Evolutionary conservation across 2,888 invertebrate genomes (phyloP).

Genomic region (Phalangium opilio): DNA sequence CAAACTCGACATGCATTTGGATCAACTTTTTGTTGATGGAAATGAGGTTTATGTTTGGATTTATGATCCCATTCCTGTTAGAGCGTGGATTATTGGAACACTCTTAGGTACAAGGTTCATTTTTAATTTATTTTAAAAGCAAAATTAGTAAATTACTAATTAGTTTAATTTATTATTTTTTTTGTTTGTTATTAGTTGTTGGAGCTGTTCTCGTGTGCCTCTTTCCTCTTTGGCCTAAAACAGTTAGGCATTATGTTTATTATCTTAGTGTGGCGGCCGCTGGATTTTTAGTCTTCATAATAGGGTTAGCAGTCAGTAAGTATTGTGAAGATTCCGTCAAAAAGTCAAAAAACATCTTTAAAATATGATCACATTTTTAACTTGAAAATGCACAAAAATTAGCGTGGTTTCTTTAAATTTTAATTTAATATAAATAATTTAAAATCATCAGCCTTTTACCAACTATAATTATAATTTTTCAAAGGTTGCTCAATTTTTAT

Average conservation of each 20-base stretch:
- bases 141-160: no score
- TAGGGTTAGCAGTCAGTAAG: conserved; percentile 61
- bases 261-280: conserved; percentile 90
- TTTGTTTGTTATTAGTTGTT: conserved; percentile 52
- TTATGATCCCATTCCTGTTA: conserved; percentile 77
- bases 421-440: no score
- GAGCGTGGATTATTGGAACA: conserved; percentile 68
- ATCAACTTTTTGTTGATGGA: conserved; percentile 84
- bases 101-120: conserved; percentile 26
- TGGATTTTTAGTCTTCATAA: conserved; percentile 82
- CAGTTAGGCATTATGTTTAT: conserved; percentile 59
- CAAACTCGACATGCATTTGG: conserved; percentile 90
- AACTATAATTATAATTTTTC: no score
- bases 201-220: conserved; percentile 90
- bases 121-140: no score
- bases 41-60: conserved; percentile 93
- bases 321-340: conserved; percentile 13
- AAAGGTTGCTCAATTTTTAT: no score
- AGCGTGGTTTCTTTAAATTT: no score
- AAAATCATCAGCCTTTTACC: no score
- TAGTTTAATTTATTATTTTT: not conserved
- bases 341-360: not conserved
- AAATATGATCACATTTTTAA: no score
- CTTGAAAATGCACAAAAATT: no score
- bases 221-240: conserved; percentile 97